Base-by-base conservation (phyloP, 2,113 vertebrate species). In the Elephantulus edwardii region DNA sequence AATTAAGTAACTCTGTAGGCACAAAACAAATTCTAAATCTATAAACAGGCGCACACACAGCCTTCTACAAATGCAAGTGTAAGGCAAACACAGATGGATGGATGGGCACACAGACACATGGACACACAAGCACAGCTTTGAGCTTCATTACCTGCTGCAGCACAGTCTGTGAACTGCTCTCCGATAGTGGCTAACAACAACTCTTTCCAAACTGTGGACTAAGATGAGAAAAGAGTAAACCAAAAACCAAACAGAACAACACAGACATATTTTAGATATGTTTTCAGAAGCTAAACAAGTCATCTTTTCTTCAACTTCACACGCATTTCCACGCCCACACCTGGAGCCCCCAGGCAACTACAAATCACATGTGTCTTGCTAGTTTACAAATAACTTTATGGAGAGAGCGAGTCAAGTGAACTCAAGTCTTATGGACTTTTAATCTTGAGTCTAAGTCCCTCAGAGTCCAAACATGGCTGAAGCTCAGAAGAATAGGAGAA, bases 161-260 rank as follows among this genome's bases (percentile, higher is more conserved):
- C 99, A 87, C 97, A 98, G 89, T 98, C 99, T 94, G 98, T 97
- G 98, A 99, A 99, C 95, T 99, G 99, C 92, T 99, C 99, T 91
- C 99, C 99, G 95, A 99, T 99, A 8, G 98, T 98, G 64, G 99
- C 99, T 96, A 99, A 96, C n/a, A 99, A 97, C 74, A 99, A 94
- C 95, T 99, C 99, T 96, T 99, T 99, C 99, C 99, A 99, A 93
- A 99, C 99, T 90, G 97, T 98, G 95, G 97, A 96, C 99, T 99
- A 95, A 86, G 19, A 60, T 83, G 78, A 71, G 70, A 79, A 85
- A 68, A 92, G 48, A 87, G 88, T 22, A 42, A 50, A 91, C 77
- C 83, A 58, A 74, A 84, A 86, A 38, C 62, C 79, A 76, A 70
- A 70, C 8, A 86, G 38, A 44, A n/a, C 76, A 88, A 86, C 9